Evolutionary conservation across 2,888 invertebrate species (phyloP).

Genomic region (Cordilura impudica): DNA sequence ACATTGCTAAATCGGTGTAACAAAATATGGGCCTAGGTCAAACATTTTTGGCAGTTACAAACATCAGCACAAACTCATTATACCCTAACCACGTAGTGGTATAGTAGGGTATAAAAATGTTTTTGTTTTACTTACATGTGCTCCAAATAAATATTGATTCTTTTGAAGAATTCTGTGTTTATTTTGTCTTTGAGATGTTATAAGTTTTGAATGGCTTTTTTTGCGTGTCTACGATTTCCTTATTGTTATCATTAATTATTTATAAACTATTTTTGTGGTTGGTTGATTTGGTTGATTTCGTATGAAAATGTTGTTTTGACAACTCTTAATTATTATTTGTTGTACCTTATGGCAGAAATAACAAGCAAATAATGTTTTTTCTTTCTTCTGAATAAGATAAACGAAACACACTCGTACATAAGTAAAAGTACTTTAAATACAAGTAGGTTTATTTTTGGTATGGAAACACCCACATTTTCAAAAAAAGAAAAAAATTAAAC

Average conservation of each 20-base stretch:
- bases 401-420: not conserved
- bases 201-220: not conserved
- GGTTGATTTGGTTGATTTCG: conserved; percentile 26
- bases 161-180: not conserved
- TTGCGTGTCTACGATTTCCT: not conserved
- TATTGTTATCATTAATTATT: conserved; percentile 36
- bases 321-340: conserved; percentile 9
- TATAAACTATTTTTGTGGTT: conserved; percentile 38
- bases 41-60: no score
- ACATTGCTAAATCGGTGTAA: no score
- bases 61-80: no score
- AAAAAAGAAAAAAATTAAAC: not conserved
- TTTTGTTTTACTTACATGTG: not conserved
- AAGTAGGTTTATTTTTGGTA: not conserved
- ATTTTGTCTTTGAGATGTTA: not conserved
- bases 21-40: no score
- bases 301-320: conserved; percentile 15
- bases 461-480: not conserved
- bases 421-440: not conserved
- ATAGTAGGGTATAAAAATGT: not conserved
- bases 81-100: no score
- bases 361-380: not conserved
- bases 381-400: not conserved
- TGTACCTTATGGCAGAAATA: not conserved
- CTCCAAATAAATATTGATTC: not conserved